Evolutionary conservation across 2,888 invertebrate species (phyloP), one percentile per base, ranked within the genome.

Genomic region (Scaptomyza flava): DNA sequence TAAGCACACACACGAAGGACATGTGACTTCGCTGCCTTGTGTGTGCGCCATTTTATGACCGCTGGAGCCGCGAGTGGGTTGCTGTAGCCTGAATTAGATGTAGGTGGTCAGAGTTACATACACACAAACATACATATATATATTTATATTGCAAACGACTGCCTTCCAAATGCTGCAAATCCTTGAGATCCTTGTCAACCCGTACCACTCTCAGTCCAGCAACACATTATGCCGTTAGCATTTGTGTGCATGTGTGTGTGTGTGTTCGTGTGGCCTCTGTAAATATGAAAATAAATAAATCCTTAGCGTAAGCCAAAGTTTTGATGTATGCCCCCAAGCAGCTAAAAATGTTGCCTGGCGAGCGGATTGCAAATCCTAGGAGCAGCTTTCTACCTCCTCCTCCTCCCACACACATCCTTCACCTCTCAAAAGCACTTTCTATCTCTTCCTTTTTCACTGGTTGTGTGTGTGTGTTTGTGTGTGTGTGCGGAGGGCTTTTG

Each of bases 281-380:
- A 89, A 89, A 88, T 89, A 89, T 89, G 84, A 89, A 89, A 89
- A 89, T 87, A 89, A 89, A 89, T 89, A 89, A 89, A 87, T 88
- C 83, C 88, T 72, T 73, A 76, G 76, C 84, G 85, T 84, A 85
- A 89, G 88, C 84, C 77, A 88, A 88, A 88, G 85, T 81, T 88
- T 80, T 89, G 87, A 85, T 88, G 88, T 85, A 87, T 85, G 87
- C 87, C 88, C 84, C 82, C 80, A 82, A 80, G 86, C 86, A 87
- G 84, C 80, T 89, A 83, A 81, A 81, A 83, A 81, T 76, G 79
- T 72, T 72, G 73, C 75, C 73, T 65, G 76, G 50, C 60, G 67
- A 79, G 79, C 76, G 81, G 67, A 66, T 75, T 79, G 69, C 72
- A 81, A 86, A 79, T 83, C 82, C 82, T 83, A 83, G 82, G 81